These are phyloP conservation scores for Lithophane ornitopus DNA, from an alignment of 2,888 invertebrate species.

Conservation along the genomic window DNA sequence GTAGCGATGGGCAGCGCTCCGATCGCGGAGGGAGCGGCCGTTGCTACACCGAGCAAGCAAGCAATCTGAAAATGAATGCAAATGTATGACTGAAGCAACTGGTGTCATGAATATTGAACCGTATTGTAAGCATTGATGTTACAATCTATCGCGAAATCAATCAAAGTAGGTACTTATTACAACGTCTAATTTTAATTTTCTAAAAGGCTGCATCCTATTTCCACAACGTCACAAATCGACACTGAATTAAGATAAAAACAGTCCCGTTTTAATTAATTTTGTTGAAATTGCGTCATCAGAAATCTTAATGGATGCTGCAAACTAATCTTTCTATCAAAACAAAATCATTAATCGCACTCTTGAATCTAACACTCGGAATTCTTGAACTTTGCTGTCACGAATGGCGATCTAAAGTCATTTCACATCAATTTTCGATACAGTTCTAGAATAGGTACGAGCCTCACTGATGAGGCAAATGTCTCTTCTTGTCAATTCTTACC, in stretches of 20 bases:
- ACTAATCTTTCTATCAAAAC: neutral
- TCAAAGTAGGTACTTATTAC: neutral
- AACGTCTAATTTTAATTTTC: neutral
- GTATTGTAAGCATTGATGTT: slow-evolving; percentile 24
- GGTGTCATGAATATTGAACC: slow-evolving; percentile 43
- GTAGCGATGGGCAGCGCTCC: slow-evolving; percentile 59
- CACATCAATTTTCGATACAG: neutral
- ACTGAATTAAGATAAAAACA: neutral
- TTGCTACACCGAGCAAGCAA: slow-evolving; percentile 79
- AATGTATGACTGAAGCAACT: slow-evolving; percentile 48
- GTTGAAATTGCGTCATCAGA: neutral
- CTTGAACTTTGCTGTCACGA: neutral
- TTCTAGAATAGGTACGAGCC: neutral
- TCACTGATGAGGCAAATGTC: no score
- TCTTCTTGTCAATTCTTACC: slow-evolving; percentile 73
- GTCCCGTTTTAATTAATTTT: neutral
- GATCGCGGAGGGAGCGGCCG: slow-evolving; percentile 75
- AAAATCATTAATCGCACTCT: neutral
- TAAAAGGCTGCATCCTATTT: neutral
- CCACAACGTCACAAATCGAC: neutral
- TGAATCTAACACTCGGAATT: neutral
- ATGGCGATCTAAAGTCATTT: neutral
- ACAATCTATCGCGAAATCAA: slow-evolving; percentile 29
- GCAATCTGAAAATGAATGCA: slow-evolving; percentile 75
- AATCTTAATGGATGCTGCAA: neutral